Conservation (phyloP, 2,797 vertebrate genomes). For the Syngnathus acus region DNA sequence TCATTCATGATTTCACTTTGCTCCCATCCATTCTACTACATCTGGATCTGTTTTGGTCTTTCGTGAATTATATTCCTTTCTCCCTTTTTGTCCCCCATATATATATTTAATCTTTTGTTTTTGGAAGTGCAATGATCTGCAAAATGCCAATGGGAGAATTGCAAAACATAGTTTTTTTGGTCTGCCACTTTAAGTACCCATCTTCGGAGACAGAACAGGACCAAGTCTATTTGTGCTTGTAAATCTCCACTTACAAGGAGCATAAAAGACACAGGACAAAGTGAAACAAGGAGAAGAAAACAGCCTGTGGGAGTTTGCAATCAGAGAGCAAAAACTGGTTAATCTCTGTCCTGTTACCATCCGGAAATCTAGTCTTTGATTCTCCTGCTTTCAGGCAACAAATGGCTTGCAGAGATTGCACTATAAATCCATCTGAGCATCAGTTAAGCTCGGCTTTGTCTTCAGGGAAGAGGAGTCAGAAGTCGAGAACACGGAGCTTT, state of each 20-base stretch:
- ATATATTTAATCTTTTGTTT: neutral
- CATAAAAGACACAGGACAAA: conserved; percentile 35
- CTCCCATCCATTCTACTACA: neutral
- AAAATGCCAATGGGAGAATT: neutral
- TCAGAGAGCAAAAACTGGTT: conserved; percentile 68
- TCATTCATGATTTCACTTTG: neutral
- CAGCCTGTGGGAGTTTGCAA: conserved; percentile 66
- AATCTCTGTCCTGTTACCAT: conserved; percentile 65
- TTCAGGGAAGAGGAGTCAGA: conserved; percentile 36
- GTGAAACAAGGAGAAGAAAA: conserved; percentile 48
- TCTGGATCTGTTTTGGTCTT: neutral
- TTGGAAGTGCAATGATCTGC: neutral
- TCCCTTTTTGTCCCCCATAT: neutral
- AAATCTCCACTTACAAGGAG: conserved; percentile 29
- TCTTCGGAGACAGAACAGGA: conserved; percentile 2
- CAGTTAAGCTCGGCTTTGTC: conserved; percentile 48
- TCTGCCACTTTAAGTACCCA: too few species aligned
- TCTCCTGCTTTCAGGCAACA: conserved; percentile 55
- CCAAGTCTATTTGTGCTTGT: conserved; percentile 14
- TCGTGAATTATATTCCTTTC: neutral
- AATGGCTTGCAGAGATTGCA: conserved; percentile 66
- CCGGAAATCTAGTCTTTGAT: conserved; percentile 70
- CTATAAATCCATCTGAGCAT: conserved; percentile 59
- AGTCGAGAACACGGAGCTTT: conserved; percentile 35
- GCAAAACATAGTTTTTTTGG: too few species aligned